phyloP scores from a whole-genome alignment of 2,888 invertebrate species.

The Nasonia oneida region DNA sequence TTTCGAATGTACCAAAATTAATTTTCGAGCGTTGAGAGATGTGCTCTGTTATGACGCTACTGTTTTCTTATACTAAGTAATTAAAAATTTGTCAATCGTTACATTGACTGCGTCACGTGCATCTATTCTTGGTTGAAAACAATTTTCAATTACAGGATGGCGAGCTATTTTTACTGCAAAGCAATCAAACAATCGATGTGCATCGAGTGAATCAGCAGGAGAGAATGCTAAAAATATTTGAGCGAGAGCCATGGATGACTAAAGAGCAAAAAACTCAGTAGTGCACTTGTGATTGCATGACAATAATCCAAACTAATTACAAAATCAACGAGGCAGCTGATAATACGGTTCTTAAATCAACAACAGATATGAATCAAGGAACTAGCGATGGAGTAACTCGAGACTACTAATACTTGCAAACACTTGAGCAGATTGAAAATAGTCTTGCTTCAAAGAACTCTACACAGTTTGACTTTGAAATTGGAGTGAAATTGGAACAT shows the following conservation, averaged over 20 bases:
- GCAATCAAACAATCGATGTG: conserved; percentile 25
- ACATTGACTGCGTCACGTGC: no score
- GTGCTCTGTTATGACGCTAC: not conserved
- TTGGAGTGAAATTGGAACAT: conserved; percentile 36
- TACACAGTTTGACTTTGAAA: conserved; percentile 13
- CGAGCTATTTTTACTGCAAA: conserved; percentile 26
- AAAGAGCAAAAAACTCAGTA: conserved; percentile 34
- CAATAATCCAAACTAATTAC: conserved; percentile 27
- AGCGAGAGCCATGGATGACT: conserved; percentile 35
- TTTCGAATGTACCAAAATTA: conserved; percentile 2
- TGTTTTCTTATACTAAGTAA: not conserved
- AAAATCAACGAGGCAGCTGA: conserved; percentile 26
- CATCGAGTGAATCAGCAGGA: conserved; percentile 43
- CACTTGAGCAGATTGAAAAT: not conserved
- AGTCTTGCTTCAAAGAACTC: not conserved
- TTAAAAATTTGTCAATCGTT: not conserved
- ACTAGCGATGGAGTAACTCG: not conserved
- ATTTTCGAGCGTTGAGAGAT: not conserved
- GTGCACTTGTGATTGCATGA: conserved; percentile 13
- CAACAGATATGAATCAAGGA: not conserved
- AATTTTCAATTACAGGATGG: not conserved
- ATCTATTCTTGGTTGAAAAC: not conserved
- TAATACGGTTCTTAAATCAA: conserved; percentile 12
- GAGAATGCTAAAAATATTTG: conserved; percentile 41
- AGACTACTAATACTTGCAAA: conserved; percentile 1